Conservation (phyloP, 1,140 invertebrate species). For the Streblospio benedicti region DNA sequence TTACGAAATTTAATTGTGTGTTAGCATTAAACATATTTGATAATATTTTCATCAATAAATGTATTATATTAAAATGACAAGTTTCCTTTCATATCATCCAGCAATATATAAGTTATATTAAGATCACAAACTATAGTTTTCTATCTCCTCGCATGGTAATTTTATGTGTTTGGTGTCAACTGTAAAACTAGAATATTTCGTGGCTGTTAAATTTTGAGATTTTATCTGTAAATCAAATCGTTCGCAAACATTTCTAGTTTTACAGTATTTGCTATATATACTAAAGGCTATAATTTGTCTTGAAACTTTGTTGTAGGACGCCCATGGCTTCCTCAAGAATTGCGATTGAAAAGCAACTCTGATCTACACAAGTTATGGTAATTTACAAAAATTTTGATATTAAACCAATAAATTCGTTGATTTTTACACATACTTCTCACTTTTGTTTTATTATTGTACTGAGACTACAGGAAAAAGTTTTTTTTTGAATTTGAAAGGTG, state of each 20-base stretch:
- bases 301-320: conserved; percentile 52
- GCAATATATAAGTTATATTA: too few species aligned
- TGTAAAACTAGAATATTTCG: too few species aligned
- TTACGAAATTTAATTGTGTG: too few species aligned
- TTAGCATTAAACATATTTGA: too few species aligned
- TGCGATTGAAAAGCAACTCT: conserved; percentile 87
- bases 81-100: too few species aligned
- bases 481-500: neutral
- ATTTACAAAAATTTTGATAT: conserved; percentile 11
- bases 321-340: conserved; percentile 80
- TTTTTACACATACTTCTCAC: neutral
- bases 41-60: too few species aligned
- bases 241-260: too few species aligned
- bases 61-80: too few species aligned
- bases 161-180: too few species aligned
- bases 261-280: neutral
- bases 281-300: conserved; percentile 10
- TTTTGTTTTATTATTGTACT: neutral
- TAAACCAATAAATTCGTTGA: neutral
- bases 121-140: too few species aligned
- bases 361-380: conserved; percentile 98
- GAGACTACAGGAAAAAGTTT: neutral
- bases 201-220: neutral
- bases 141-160: too few species aligned
- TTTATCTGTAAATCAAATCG: neutral